Percentiles rank a stretch among this genome's conserved stretches.
These are phyloP conservation scores for Sebastes nivosus DNA, from an alignment of 2,797 vertebrate genomes.

Conservation along the genomic window DNA sequence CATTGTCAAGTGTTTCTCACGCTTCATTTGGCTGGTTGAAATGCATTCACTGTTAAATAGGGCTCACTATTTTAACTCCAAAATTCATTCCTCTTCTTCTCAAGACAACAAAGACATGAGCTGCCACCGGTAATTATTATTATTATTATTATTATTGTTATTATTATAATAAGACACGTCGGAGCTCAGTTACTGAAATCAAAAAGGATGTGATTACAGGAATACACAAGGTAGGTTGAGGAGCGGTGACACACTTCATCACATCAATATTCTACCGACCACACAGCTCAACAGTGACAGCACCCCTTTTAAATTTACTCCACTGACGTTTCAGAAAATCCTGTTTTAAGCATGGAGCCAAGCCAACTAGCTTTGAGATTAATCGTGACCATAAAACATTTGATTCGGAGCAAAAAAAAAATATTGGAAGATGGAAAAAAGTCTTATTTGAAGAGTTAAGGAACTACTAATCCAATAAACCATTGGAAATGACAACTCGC, in stretches of 20 bases:
- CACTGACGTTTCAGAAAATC: too few species aligned
- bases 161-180: background rate
- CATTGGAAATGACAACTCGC: too few species aligned
- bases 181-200: background rate
- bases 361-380: too few species aligned
- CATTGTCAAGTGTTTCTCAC: background rate
- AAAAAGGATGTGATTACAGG: background rate
- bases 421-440: too few species aligned
- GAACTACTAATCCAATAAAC: too few species aligned
- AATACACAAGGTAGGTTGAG: background rate
- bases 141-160: background rate
- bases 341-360: too few species aligned
- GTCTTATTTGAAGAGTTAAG: too few species aligned
- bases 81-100: background rate
- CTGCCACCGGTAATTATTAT: background rate
- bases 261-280: background rate
- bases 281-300: background rate
- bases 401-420: too few species aligned
- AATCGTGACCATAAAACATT: too few species aligned
- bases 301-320: too few species aligned
- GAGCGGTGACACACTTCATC: background rate
- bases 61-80: background rate
- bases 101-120: background rate
- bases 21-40: background rate
- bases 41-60: background rate